phyloP scores from a whole-genome alignment of 2,113 vertebrate species.

The Apteryx mantelli region DNA sequence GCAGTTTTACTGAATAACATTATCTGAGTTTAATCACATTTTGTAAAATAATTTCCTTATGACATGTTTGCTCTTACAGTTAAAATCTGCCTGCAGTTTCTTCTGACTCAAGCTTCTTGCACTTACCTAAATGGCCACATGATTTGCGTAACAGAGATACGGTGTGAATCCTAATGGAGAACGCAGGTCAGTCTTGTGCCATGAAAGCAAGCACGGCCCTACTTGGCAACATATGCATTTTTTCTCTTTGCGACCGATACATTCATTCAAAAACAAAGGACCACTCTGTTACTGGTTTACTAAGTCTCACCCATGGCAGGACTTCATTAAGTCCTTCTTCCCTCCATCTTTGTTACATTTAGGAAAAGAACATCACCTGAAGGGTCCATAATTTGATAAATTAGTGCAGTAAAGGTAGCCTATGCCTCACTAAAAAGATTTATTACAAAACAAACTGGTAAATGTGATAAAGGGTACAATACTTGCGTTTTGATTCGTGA shows the following conservation, averaged over 20 bases:
- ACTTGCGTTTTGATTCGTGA: background rate
- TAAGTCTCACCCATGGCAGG: accelerated
- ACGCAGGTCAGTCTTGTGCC: accelerated
- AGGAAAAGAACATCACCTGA: background rate
- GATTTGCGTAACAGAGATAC: background rate
- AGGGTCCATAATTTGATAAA: background rate
- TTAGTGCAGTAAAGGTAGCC: background rate
- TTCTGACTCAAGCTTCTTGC: background rate
- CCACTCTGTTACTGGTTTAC: background rate
- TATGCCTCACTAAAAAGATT: background rate
- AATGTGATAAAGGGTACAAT: background rate
- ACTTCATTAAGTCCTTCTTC: background rate
- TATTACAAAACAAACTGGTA: background rate
- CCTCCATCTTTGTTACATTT: background rate
- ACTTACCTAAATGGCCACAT: background rate
- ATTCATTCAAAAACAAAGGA: background rate
- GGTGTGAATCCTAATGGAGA: background rate
- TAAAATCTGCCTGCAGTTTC: background rate
- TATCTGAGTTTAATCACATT: background rate
- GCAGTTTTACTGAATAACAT: background rate
- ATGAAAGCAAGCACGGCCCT: background rate
- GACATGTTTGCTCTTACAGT: background rate
- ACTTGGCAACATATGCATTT: accelerated
- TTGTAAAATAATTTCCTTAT: background rate
- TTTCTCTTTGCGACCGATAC: background rate